phyloP scores from a whole-genome alignment of 2,113 vertebrate species.

The Rissa tridactyla region DNA sequence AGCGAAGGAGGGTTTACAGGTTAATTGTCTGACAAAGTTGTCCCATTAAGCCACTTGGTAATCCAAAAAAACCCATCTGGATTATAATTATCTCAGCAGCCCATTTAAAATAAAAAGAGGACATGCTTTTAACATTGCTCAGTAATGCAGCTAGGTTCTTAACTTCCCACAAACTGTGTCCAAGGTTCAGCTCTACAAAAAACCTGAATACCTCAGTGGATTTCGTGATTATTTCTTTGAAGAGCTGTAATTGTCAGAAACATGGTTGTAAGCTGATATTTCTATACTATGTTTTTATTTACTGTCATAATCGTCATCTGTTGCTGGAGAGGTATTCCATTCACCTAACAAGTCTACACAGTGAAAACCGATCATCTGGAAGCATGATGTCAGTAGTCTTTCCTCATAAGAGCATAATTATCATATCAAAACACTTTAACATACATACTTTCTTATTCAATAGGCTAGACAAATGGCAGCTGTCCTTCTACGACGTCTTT shows the following conservation, averaged over 20 bases:
- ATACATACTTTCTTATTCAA: not conserved
- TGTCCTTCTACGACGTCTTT: conserved; percentile 89
- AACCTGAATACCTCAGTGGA: not conserved
- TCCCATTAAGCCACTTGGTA: not conserved
- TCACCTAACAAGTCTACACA: not conserved
- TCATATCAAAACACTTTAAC: not conserved
- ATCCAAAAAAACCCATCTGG: not conserved
- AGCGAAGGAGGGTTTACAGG: not conserved
- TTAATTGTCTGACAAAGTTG: not conserved
- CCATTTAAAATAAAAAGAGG: not conserved
- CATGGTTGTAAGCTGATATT: not conserved
- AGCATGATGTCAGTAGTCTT: not conserved
- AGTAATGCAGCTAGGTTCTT: not conserved
- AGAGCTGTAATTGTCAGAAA: not conserved
- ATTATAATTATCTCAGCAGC: not conserved
- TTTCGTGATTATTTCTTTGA: not conserved
- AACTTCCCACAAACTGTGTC: not conserved
- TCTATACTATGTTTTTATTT: not conserved
- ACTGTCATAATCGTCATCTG: not conserved
- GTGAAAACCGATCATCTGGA: not conserved
- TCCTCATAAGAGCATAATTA: not conserved
- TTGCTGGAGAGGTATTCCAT: not conserved
- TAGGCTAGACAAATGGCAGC: conserved; percentile 98
- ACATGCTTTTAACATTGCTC: not conserved
- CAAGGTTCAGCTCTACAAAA: not conserved